Base-by-base conservation (phyloP, 1,140 invertebrate genomes). In the Habropoda laboriosa region DNA sequence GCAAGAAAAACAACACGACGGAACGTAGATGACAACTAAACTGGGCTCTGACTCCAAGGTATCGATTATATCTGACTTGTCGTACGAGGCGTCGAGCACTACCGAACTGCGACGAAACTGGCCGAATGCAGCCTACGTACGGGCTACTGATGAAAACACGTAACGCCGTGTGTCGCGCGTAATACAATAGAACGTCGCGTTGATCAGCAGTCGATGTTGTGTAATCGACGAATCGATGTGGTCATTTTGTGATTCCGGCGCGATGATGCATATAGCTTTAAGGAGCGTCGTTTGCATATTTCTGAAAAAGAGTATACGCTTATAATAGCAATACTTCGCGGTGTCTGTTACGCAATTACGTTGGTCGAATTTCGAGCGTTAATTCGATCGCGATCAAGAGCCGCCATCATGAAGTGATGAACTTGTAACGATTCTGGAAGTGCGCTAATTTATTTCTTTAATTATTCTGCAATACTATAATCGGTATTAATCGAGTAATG, bases 41-140 rank as follows among this genome's bases (percentile, higher is more conserved):
- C 67, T 58, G 66, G 61, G 47, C 42, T 80, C 71, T 45, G 66
- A 83, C 79, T 77, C 49, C 60, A 57, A 60, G 57, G 70, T 81
- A 83, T 83, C 80, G 82, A 83, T 83, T 81, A 66, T 72, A 49
- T 47, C 51, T 35, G 71, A 80, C 71, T 82, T 57, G 61, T 32
- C 53, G 38, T 83, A 80, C 66, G 53, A 64, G 47, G 6, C 30
- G 12, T 13, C 81, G 81, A 77, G 45, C 35, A 21, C 12, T 18
- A 1, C 70, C 81, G 81, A 82, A 16, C 38, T 13, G 0, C 5
- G 24, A 18, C 81, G 81, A 49, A 27, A 57, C 3, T 7, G 21
- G 12, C 68, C 81, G 80, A 79, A 8, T 16, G 16, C 70, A 21
- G 30, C 55, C 75, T 57, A 83, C 67, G 58, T 79, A 68, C 45